These are phyloP conservation scores for Flexamia atlantica DNA, from an alignment of 2,888 invertebrate genomes.

Conservation along the genomic window DNA sequence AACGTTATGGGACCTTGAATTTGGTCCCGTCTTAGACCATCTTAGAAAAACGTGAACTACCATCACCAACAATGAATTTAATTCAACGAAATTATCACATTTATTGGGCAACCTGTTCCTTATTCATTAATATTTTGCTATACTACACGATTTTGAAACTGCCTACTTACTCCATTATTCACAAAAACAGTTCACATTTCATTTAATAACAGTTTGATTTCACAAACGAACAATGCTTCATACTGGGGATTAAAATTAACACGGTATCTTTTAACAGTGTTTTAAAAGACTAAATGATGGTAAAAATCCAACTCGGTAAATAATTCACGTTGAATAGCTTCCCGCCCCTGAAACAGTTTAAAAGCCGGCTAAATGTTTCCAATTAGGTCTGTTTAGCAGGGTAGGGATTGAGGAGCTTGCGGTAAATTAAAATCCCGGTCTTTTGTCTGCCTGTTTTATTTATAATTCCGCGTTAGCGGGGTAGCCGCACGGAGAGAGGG, in stretches of 20 bases:
- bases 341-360: constrained; percentile 27
- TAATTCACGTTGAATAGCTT: constrained; percentile 52
- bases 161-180: too few relatives aligned
- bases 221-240: not conserved
- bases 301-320: constrained; percentile 29
- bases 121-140: too few relatives aligned
- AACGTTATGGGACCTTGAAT: too few relatives aligned
- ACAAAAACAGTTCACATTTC: not conserved
- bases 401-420: constrained; percentile 56
- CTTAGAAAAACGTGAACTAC: too few relatives aligned
- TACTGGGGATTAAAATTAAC: not conserved
- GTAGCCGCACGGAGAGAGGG: not conserved
- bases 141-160: too few relatives aligned
- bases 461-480: constrained; percentile 60
- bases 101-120: too few relatives aligned
- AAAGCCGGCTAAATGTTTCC: constrained; percentile 62
- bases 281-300: constrained; percentile 34
- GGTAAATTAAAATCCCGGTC: constrained; percentile 59
- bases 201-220: not conserved
- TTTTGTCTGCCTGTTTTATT: constrained; percentile 60
- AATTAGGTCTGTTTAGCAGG: constrained; percentile 62
- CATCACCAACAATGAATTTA: too few relatives aligned
- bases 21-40: too few relatives aligned
- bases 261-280: constrained; percentile 27
- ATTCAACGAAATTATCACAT: too few relatives aligned